phyloP scores from a whole-genome alignment of 2,888 invertebrate species.

The Agriopis aurantiaria region DNA sequence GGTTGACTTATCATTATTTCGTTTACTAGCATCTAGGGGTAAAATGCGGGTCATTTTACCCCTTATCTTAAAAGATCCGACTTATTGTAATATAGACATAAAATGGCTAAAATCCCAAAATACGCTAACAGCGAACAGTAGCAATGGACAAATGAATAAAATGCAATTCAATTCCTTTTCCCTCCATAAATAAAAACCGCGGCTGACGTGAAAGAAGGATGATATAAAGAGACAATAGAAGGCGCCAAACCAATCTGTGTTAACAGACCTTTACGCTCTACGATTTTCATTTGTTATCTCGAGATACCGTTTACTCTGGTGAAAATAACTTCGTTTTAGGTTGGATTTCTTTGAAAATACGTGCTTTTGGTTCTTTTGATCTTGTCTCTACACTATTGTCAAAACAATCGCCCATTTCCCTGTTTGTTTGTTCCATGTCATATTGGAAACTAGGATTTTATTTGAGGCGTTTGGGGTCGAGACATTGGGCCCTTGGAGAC shows the following conservation, averaged over 20 bases:
- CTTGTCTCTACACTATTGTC: background rate
- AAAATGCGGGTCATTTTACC: no score
- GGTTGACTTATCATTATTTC: background rate
- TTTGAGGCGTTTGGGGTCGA: no score
- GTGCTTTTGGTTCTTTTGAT: conserved; percentile 5
- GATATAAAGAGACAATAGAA: conserved; percentile 31
- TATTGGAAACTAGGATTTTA: background rate
- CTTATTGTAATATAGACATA: background rate
- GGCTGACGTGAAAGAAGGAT: conserved; percentile 21
- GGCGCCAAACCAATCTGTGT: conserved; percentile 29
- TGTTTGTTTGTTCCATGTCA: background rate
- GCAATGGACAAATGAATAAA: conserved; percentile 42
- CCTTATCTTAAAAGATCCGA: no score
- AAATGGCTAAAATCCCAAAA: background rate
- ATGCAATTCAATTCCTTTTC: conserved; percentile 50
- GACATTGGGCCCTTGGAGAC: no score
- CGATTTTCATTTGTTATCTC: conserved; percentile 29
- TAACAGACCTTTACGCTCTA: conserved; percentile 20
- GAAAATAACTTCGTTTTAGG: conserved; percentile 12
- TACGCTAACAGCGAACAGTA: conserved; percentile 15
- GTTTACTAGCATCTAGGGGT: no score
- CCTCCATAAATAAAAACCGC: conserved; percentile 43
- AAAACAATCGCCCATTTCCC: background rate
- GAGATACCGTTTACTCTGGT: conserved; percentile 13
- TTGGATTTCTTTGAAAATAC: conserved; percentile 6